phyloP scores from a whole-genome alignment of 2,113 vertebrate species.

The Beaufortia kweichowensis region DNA sequence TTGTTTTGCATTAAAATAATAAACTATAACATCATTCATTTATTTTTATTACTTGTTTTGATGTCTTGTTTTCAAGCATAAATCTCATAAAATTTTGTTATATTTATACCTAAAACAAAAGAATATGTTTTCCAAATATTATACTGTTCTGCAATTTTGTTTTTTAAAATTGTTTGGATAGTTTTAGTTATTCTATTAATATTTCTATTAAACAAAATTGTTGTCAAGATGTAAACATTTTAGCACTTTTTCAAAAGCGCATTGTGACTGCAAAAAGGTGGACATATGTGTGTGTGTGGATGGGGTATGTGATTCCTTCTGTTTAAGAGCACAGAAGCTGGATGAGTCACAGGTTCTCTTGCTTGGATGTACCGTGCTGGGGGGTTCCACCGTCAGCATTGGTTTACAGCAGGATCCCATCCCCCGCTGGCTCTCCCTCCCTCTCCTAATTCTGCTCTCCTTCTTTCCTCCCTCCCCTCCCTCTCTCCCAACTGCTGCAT shows the following conservation, averaged over 20 bases:
- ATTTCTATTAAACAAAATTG: too few relatives aligned
- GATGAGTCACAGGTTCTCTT: slow-evolving; percentile 54
- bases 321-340: slow-evolving; percentile 32
- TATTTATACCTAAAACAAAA: too few relatives aligned
- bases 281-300: not conserved
- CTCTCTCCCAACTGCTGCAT: slow-evolving; percentile 44
- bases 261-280: not conserved
- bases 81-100: too few relatives aligned
- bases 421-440: not conserved
- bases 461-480: slow-evolving; percentile 18
- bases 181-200: too few relatives aligned
- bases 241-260: not conserved
- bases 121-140: too few relatives aligned
- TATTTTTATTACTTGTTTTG: too few relatives aligned
- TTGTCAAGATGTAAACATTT: too few relatives aligned
- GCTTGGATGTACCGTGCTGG: slow-evolving; percentile 43
- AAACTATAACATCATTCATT: too few relatives aligned
- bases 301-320: not conserved
- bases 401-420: slow-evolving; percentile 47
- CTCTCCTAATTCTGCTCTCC: slow-evolving; percentile 3
- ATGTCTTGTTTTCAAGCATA: too few relatives aligned
- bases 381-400: slow-evolving; percentile 51
- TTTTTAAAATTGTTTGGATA: too few relatives aligned
- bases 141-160: too few relatives aligned
- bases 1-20: too few relatives aligned